These are phyloP conservation scores for Chamaetylas fuelleborni DNA, from an alignment of 2,113 vertebrate genomes.

Conservation along the genomic window DNA sequence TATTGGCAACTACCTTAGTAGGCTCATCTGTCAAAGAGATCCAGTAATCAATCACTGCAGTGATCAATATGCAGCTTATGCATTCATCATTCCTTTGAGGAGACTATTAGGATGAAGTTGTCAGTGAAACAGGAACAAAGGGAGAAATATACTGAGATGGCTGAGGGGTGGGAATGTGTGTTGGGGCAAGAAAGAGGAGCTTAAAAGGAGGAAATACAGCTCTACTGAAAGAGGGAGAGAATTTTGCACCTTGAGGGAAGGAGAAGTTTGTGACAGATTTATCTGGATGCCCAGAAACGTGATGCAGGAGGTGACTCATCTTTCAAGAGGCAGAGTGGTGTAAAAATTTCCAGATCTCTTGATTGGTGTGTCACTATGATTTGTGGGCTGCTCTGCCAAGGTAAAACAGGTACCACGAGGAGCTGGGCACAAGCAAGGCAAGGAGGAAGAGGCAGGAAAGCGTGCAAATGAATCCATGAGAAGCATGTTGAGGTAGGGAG, in stretches of 20 bases:
- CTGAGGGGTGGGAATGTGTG: background rate
- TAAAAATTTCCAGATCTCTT: conserved; percentile 69
- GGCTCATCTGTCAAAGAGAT: conserved; percentile 86
- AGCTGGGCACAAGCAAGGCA: conserved; percentile 44
- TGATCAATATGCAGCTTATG: conserved; percentile 90
- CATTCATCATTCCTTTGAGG: conserved; percentile 84
- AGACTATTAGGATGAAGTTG: conserved; percentile 84
- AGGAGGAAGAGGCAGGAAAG: conserved; percentile 10
- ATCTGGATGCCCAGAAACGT: conserved; percentile 40
- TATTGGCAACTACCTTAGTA: conserved; percentile 82
- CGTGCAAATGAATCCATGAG: background rate
- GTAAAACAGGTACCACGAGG: conserved; percentile 62
- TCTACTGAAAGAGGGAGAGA: background rate
- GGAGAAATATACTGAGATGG: conserved; percentile 36
- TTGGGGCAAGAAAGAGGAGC: conserved; percentile 34
- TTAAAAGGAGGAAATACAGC: conserved; percentile 10
- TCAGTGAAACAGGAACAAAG: conserved; percentile 68
- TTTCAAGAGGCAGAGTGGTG: conserved; percentile 62
- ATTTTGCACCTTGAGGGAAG: conserved; percentile 9
- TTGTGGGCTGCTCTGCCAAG: conserved; percentile 77
- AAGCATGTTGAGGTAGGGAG: background rate
- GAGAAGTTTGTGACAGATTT: conserved; percentile 75
- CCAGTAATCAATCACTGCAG: conserved; percentile 81
- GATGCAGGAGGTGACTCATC: conserved; percentile 66
- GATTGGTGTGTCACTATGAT: conserved; percentile 90